These are phyloP conservation scores for Hybognathus amarus DNA, from an alignment of 2,797 vertebrate genomes.

Conservation along the genomic window DNA sequence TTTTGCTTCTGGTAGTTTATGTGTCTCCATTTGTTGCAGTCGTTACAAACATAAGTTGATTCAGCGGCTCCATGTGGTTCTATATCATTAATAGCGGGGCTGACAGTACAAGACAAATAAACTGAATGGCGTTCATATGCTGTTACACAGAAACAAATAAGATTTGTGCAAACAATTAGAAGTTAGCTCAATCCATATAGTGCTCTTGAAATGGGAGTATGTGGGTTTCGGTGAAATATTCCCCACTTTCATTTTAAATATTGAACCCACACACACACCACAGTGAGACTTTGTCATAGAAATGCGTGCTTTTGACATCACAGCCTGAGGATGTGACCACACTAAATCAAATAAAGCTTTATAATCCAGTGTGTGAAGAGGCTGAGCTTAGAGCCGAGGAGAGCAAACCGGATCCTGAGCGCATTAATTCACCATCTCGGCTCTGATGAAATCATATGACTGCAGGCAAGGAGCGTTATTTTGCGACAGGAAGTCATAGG, in stretches of 20 bases:
- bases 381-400: constrained; percentile 41
- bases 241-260: constrained; percentile 11
- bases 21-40: neutral
- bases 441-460: constrained; percentile 48
- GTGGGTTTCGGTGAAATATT: constrained; percentile 26
- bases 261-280: constrained; percentile 2
- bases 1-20: neutral
- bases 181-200: constrained; percentile 9
- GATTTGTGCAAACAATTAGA: neutral
- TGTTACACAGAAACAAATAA: neutral
- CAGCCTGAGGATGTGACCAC: constrained; percentile 41
- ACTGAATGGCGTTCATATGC: neutral
- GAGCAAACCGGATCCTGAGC: constrained; percentile 24
- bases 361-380: constrained; percentile 49
- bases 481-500: constrained; percentile 39
- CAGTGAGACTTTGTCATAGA: constrained; percentile 44
- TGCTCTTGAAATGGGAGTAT: neutral
- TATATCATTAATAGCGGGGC: neutral
- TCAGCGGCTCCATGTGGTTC: neutral
- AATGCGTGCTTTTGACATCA: constrained; percentile 31
- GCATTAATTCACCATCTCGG: constrained; percentile 42
- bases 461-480: constrained; percentile 31
- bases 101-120: neutral
- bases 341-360: constrained; percentile 51
- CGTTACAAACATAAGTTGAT: neutral